Percentiles rank a stretch among this genome's conserved stretches.
These are phyloP conservation scores for Sciaenops ocellatus DNA, from an alignment of 2,797 vertebrate genomes.

Conservation along the genomic window DNA sequence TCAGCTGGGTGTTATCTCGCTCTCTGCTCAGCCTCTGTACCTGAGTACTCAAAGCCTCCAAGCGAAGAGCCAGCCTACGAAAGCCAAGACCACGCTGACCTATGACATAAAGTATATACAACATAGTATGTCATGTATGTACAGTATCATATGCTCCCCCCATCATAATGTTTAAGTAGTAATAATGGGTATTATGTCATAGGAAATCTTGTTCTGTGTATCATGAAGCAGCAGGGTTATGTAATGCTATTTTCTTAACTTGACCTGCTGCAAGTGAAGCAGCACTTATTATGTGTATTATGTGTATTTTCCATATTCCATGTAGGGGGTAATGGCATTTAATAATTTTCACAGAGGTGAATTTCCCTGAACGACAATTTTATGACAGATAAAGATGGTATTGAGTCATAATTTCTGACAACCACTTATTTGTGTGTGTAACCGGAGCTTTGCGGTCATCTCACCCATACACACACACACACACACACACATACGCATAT, in stretches of 20 bases:
- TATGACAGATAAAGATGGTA: slow-evolving; percentile 28
- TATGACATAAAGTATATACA: slow-evolving; percentile 28
- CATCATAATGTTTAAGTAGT: background rate
- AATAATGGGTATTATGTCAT: background rate
- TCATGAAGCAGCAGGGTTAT: slow-evolving; percentile 24
- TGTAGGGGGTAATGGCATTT: slow-evolving; percentile 7
- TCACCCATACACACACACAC: background rate
- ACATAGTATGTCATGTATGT: background rate
- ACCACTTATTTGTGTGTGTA: slow-evolving; percentile 32
- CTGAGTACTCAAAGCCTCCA: slow-evolving; percentile 79
- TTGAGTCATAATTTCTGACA: slow-evolving; percentile 37
- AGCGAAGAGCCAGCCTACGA: slow-evolving; percentile 69
- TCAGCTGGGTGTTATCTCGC: slow-evolving; percentile 52
- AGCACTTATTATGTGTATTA: slow-evolving; percentile 1
- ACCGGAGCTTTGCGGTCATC: slow-evolving; percentile 28
- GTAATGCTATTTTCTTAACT: slow-evolving; percentile 43
- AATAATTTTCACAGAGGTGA: slow-evolving; percentile 16
- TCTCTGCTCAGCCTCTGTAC: slow-evolving; percentile 76
- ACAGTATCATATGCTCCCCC: background rate
- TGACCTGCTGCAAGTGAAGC: slow-evolving; percentile 21
- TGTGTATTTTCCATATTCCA: slow-evolving; percentile 43
- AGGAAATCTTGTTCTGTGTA: background rate
- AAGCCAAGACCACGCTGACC: slow-evolving; percentile 62
- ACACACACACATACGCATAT: slow-evolving; percentile 1
- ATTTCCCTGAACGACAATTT: slow-evolving; percentile 32